A percentile compares a stretch with the other conserved stretches of the same genome.
Conservation (phyloP, 2,888 invertebrate genomes). For the Incurvaria masculella region DNA sequence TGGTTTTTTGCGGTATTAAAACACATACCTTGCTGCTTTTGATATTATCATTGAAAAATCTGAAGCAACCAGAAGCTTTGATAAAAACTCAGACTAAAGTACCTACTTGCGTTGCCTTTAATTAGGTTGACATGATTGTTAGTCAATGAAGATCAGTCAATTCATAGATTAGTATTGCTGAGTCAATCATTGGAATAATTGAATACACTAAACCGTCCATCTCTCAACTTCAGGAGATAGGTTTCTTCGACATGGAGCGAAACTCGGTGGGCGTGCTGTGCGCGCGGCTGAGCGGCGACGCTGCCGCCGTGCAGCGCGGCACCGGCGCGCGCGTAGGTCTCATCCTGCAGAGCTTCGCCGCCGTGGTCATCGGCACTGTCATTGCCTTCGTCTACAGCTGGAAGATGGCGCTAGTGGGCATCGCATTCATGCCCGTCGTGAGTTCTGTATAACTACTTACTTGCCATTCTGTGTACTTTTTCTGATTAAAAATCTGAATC, state of each 20-base stretch:
- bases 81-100: no score
- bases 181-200: no score
- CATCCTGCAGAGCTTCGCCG: slow-evolving; percentile 60
- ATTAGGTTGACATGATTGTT: no score
- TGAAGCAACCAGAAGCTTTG: no score
- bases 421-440: slow-evolving; percentile 58
- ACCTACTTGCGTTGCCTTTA: no score
- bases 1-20: no score
- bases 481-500: not conserved
- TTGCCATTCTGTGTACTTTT: not conserved
- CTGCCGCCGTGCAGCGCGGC: slow-evolving; percentile 62
- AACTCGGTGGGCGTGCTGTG: slow-evolving; percentile 64
- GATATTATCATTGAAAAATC: no score
- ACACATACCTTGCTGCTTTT: no score
- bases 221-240: slow-evolving; percentile 60
- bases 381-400: slow-evolving; percentile 57
- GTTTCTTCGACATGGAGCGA: slow-evolving; percentile 58
- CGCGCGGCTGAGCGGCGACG: slow-evolving; percentile 60
- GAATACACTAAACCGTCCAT: no score
- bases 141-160: no score
- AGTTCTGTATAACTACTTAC: slow-evolving; percentile 20
- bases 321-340: slow-evolving; percentile 60
- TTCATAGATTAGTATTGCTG: no score
- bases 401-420: slow-evolving; percentile 60
- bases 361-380: slow-evolving; percentile 55